Base-by-base conservation (phyloP, 2,888 invertebrate genomes). In the Aromia moschata region DNA sequence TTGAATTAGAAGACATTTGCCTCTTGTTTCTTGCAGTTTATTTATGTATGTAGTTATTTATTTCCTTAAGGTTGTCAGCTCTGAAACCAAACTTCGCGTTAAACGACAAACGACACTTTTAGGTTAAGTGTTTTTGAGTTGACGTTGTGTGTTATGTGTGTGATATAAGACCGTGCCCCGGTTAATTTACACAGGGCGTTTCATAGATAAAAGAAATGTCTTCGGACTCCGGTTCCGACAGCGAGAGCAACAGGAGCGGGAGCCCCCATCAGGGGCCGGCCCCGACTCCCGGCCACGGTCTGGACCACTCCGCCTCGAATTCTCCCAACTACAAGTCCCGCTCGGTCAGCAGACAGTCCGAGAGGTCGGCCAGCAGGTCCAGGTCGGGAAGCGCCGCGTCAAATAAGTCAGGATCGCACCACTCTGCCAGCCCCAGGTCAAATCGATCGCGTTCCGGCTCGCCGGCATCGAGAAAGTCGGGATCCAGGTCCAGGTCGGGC, bases 211-310 rank as follows among this genome's bases (percentile, higher is more conserved):
- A 25, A 25, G 56, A 40, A 40, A 75, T 72, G 71, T 74, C 74
- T 43, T 73, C 74, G 4, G 81, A 80, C 52, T 83, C 83, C 2
- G 83, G 81, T 9, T 84, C 84, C 1, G 84, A 83, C 30, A 81
- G 80, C 68, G 82, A 79, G n/a, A 82, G 83, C 9, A 83, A 83
- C 68, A 76, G 80, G 7, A 83, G 83, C 63, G 76, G 70, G 2
- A 80, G 81, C 65, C 82, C 82, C n/a, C 67, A 64, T 16, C 78
- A 75, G 44, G 80, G 79, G 1, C 80, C 81, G 1, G 79, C 77
- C 7, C 81, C 80, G 18, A 80, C 81, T 10, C 81, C 82, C 9
- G 80, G 80, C 9, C 76, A 76, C 59, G 74, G 75, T 14, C 66
- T 76, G 31, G 77, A 76, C 44, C 72, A 77, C 46, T 79, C 79